Conservation (phyloP, 2,113 vertebrate species). For the Petrocephalus zakoni region DNA sequence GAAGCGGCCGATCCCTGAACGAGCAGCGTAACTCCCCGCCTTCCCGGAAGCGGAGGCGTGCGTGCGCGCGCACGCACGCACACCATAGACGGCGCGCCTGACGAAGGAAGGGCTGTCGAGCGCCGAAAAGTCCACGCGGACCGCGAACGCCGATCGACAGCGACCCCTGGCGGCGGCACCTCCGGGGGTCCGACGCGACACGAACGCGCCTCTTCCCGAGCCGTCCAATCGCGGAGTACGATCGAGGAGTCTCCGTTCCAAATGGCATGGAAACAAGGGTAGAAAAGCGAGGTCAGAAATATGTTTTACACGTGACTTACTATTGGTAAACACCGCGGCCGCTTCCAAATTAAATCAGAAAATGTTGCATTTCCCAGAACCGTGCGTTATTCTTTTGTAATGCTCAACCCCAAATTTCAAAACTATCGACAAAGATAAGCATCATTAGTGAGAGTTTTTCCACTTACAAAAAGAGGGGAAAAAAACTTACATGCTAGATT, state of each 20-base stretch:
- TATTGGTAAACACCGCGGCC: conserved; percentile 15
- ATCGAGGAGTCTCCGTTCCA: conserved; percentile 43
- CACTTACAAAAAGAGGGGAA: background rate
- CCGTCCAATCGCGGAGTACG: conserved; percentile 59
- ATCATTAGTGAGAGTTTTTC: background rate
- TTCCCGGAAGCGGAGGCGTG: conserved; percentile 42
- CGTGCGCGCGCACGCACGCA: background rate
- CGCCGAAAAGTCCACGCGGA: background rate
- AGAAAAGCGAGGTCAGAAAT: conserved; percentile 68
- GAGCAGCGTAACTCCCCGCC: background rate
- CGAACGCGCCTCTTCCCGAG: conserved; percentile 29
- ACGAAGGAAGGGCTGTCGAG: background rate
- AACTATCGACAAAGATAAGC: background rate
- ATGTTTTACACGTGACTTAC: conserved; percentile 61
- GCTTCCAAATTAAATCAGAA: background rate
- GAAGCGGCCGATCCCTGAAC: background rate
- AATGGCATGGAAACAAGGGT: conserved; percentile 75
- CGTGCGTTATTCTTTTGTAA: background rate
- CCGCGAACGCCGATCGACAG: conserved; percentile 28
- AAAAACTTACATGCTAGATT: background rate
- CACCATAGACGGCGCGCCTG: conserved; percentile 25
- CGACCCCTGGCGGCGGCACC: conserved; percentile 33
- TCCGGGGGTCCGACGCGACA: background rate
- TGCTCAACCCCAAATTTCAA: background rate
- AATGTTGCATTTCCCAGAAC: background rate